Base-by-base conservation (phyloP, 2,888 invertebrate genomes). In the Oscheius onirici region DNA sequence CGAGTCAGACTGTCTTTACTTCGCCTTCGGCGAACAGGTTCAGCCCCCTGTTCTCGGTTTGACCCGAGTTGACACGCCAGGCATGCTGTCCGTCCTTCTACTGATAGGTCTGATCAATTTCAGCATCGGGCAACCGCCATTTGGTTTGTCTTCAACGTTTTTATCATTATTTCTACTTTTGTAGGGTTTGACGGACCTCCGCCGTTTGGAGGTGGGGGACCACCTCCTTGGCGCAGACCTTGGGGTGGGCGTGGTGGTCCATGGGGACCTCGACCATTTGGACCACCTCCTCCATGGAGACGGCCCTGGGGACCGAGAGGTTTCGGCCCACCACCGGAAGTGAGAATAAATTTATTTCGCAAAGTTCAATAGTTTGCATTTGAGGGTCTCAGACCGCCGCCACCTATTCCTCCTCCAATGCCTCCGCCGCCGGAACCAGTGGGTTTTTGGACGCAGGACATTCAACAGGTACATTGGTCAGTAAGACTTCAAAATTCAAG, bases 201-300 rank as follows among this genome's bases (percentile, higher is more conserved):
- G 10, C 22, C 22, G 2, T 34, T 34, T 34, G 34, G 8, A 6
- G 34, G 34, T 6, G 34, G 34, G 8, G 49, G 49, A 17, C 49
- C 63, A 17, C 63, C 63, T 26, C 49, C 63, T 28, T 63, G 63
- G 63, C 46, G 63, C 8, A 46, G 63, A 26, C 63, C 49, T 15
- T 46, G 63, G 46, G 49, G 49, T 13, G n/a, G 63, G 46, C 26
- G 28, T 49, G 17, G 49, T 10, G 55, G 55, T 15, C 74, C 70
- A 66, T 72, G 65, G 17, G 69, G 75, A 26, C 73, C 66, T 1
- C 51, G 51, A 34, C 49, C 58, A 20, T 28, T 24, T 49, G 41
- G 61, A 24, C 69, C 69, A 6, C 72, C 58, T 51, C 71, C 70
- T 2, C 72, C 71, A 41, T 72, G 74, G 72, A 28, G 58, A 10